Evolutionary conservation across 2,888 invertebrate genomes (phyloP).

Genomic region (Opisthograptis luteolata): DNA sequence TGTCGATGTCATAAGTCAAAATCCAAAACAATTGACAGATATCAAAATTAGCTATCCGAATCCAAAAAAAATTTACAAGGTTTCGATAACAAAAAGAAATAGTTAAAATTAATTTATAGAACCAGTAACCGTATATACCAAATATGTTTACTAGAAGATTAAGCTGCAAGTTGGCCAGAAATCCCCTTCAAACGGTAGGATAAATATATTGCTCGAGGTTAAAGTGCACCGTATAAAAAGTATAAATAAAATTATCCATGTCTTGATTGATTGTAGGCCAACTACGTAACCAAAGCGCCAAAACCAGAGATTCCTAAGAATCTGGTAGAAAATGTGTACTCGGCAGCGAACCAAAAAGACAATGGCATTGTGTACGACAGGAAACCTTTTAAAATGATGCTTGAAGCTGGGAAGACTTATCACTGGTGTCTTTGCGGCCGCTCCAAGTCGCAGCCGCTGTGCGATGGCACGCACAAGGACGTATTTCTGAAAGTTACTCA

Average conservation of each 20-base stretch:
- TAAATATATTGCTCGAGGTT: not conserved
- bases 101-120: too few relatives aligned
- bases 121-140: not conserved
- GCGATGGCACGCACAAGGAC: constrained; percentile 96
- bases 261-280: constrained; percentile 44
- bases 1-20: too few relatives aligned
- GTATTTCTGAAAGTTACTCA: constrained; percentile 89
- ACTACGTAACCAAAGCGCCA: constrained; percentile 67
- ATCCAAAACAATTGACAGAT: too few relatives aligned
- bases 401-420: constrained; percentile 91
- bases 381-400: constrained; percentile 92
- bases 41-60: too few relatives aligned
- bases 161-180: constrained; percentile 18
- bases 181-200: constrained; percentile 32
- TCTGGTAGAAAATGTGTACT: constrained; percentile 83
- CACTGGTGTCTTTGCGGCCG: constrained; percentile 97
- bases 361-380: constrained; percentile 94
- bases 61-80: too few relatives aligned
- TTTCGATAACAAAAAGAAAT: too few relatives aligned
- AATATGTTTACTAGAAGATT: constrained; percentile 40
- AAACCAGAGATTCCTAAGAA: constrained; percentile 88
- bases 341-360: constrained; percentile 85
- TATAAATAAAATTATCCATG: not conserved
- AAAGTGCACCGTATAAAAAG: not conserved
- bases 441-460: constrained; percentile 96